A percentile compares a stretch with the other conserved stretches of the same genome.
Evolutionary conservation across 2,113 vertebrate species (phyloP).

Genomic region (Gadus macrocephalus): DNA sequence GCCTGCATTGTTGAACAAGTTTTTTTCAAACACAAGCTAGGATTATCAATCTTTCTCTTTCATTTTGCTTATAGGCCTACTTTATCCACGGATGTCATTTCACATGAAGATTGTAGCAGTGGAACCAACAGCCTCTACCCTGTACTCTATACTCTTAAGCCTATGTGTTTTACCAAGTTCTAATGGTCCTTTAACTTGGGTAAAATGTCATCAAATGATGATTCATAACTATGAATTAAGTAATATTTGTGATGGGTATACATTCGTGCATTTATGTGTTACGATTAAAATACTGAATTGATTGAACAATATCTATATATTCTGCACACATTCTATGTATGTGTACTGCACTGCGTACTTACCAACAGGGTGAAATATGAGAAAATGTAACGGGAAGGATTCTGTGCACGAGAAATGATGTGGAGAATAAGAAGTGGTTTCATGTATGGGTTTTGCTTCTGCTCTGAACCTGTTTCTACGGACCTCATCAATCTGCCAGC

Average conservation of each 20-base stretch:
- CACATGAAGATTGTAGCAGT: no score
- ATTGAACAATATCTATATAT: no score
- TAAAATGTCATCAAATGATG: no score
- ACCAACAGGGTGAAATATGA: no score
- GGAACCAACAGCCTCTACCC: slow-evolving; percentile 14
- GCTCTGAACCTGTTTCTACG: slow-evolving; percentile 87
- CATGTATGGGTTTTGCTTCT: slow-evolving; percentile 79
- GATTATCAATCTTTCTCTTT: slow-evolving; percentile 31
- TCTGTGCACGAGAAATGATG: no score
- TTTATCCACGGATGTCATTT: no score
- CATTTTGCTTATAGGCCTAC: not conserved
- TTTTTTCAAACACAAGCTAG: slow-evolving; percentile 20
- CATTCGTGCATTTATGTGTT: not conserved
- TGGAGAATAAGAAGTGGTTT: no score
- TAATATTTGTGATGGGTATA: not conserved
- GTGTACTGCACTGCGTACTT: no score
- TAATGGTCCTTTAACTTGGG: not conserved
- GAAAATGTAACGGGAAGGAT: no score
- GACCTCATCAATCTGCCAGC: slow-evolving; percentile 99
- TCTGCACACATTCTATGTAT: no score
- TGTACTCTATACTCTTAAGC: not conserved
- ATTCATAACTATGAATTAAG: no score
- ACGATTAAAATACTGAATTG: no score
- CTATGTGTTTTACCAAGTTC: not conserved
- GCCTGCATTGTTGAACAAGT: slow-evolving; percentile 23